Evolutionary conservation across 2,888 invertebrate genomes (phyloP).

Genomic region (Lepidochrysops patricia): DNA sequence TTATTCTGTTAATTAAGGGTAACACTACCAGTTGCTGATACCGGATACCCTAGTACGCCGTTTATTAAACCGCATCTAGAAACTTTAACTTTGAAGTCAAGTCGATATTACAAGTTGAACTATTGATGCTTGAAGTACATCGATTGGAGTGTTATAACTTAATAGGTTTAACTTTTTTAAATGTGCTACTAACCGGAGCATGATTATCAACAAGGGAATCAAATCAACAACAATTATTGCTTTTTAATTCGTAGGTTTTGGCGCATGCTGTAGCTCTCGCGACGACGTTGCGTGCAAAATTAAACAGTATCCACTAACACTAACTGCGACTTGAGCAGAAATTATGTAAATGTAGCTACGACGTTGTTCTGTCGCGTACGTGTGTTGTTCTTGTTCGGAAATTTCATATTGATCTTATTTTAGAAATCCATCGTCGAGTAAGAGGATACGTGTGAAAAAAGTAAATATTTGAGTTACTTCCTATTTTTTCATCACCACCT

Average conservation of each 20-base stretch:
- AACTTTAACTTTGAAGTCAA: neutral
- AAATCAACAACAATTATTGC: too few species aligned
- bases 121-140: too few species aligned
- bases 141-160: neutral
- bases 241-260: too few species aligned
- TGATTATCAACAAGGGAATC: too few species aligned
- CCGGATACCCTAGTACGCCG: neutral
- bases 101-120: neutral
- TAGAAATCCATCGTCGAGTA: neutral
- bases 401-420: neutral
- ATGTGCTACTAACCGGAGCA: too few species aligned
- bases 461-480: slow-evolving; percentile 14
- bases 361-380: too few species aligned
- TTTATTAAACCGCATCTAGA: neutral
- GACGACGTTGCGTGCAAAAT: too few species aligned
- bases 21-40: neutral
- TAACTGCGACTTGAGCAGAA: neutral
- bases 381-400: neutral
- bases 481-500: slow-evolving; percentile 33
- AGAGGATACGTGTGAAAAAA: slow-evolving; percentile 1
- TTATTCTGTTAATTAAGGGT: too few species aligned
- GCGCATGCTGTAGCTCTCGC: too few species aligned
- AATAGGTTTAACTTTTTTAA: too few species aligned
- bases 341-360: neutral
- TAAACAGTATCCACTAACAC: too few species aligned